phyloP scores from a whole-genome alignment of 2,888 invertebrate species.

The Brachypterus glaber region DNA sequence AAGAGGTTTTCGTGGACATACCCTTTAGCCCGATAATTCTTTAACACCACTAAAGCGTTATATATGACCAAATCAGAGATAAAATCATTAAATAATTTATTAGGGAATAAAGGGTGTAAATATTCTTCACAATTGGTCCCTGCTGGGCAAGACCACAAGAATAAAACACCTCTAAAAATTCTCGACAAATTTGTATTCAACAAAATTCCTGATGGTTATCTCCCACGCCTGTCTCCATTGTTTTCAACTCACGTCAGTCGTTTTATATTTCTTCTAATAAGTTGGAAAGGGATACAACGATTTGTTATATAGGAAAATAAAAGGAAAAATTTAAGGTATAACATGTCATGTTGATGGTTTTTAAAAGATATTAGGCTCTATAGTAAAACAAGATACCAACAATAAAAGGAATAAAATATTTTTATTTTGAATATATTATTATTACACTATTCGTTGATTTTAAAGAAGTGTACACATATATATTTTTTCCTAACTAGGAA shows the following conservation, averaged over 20 bases:
- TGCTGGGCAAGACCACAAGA: slow-evolving; percentile 31
- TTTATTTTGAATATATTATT: no score
- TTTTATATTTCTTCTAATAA: not conserved
- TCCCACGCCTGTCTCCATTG: slow-evolving; percentile 15
- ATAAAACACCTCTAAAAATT: slow-evolving; percentile 36
- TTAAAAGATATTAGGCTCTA: slow-evolving; percentile 32
- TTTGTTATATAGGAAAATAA: slow-evolving; percentile 10
- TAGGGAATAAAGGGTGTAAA: slow-evolving; percentile 38
- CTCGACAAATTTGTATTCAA: slow-evolving; percentile 35
- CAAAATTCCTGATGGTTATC: slow-evolving; percentile 33
- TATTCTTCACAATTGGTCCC: slow-evolving; percentile 37
- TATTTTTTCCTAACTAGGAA: no score
- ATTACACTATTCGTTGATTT: no score
- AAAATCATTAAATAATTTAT: slow-evolving; percentile 37
- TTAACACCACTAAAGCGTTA: slow-evolving; percentile 17
- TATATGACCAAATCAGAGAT: slow-evolving; percentile 21
- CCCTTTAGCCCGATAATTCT: slow-evolving; percentile 1
- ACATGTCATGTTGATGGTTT: slow-evolving; percentile 34
- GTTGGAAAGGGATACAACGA: slow-evolving; percentile 8
- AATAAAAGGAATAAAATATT: slow-evolving; percentile 24
- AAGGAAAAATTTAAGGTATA: slow-evolving; percentile 27
- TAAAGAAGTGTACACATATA: no score
- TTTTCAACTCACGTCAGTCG: slow-evolving; percentile 10
- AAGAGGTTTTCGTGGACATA: no score
- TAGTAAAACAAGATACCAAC: slow-evolving; percentile 28